phyloP scores from a whole-genome alignment of 2,797 vertebrate species.

The Atherinosoma microstoma region DNA sequence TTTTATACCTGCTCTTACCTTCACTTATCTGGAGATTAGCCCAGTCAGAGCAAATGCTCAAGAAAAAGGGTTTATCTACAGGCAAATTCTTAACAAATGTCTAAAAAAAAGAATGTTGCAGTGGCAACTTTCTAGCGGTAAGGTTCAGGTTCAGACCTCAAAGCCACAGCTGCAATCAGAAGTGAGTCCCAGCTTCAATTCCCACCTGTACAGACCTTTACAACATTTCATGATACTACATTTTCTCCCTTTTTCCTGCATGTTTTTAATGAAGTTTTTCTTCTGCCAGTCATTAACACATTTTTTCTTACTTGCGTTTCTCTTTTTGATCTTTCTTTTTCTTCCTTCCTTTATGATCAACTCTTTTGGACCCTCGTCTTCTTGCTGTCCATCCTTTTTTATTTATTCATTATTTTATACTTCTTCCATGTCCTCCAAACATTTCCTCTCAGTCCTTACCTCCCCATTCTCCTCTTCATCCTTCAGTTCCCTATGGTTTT shows the following conservation, averaged over 20 bases:
- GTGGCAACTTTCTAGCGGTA: background rate
- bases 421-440: constrained; percentile 3
- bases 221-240: background rate
- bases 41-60: background rate
- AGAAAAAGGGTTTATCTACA: background rate
- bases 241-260: background rate
- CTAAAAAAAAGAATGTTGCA: background rate
- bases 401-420: background rate
- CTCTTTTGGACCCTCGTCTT: background rate
- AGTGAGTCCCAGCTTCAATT: background rate
- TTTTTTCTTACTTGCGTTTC: background rate
- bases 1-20: constrained; percentile 2
- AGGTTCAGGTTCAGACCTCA: background rate
- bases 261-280: constrained; percentile 6
- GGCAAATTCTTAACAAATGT: background rate
- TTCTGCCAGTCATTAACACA: background rate
- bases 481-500: constrained; percentile 53
- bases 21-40: background rate
- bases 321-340: background rate
- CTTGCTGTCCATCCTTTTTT: constrained; percentile 1
- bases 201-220: background rate
- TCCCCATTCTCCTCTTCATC: constrained; percentile 13
- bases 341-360: constrained; percentile 8
- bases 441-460: constrained; percentile 28
- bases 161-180: background rate